A percentile compares a stretch with the other conserved stretches of the same genome.
These are phyloP conservation scores for Spisula subtruncata DNA, from an alignment of 2,888 invertebrate genomes.

Conservation along the genomic window DNA sequence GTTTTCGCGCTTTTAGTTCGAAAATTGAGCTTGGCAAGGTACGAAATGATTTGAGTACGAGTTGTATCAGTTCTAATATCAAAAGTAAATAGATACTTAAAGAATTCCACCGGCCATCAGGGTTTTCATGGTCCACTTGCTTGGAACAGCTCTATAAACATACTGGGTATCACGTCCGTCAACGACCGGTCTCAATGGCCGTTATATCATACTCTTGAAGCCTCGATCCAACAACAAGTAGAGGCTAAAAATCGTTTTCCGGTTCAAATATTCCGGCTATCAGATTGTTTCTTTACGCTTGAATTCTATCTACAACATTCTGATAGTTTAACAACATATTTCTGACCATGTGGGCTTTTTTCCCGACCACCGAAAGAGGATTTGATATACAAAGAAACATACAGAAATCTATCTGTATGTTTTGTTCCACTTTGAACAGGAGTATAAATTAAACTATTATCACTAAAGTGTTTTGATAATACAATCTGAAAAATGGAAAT, in stretches of 20 bases:
- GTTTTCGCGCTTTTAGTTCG: constrained; percentile 32
- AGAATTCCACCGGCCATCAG: constrained; percentile 36
- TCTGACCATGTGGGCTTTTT: not conserved
- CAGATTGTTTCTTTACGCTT: constrained; percentile 27
- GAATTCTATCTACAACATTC: not conserved
- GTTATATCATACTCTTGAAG: constrained; percentile 29
- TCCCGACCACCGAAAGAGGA: not conserved
- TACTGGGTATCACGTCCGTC: constrained; percentile 37
- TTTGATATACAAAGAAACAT: not conserved
- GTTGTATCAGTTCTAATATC: constrained; percentile 36
- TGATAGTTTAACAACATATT: not conserved
- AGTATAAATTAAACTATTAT: too few relatives aligned
- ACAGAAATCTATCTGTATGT: not conserved
- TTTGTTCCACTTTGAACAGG: not conserved
- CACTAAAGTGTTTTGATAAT: too few relatives aligned
- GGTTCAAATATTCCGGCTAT: not conserved
- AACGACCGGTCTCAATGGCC: constrained; percentile 2
- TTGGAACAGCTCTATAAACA: constrained; percentile 24
- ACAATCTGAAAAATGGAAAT: too few relatives aligned
- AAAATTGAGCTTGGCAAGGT: constrained; percentile 34
- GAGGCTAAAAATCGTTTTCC: constrained; percentile 4
- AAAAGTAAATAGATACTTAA: constrained; percentile 46
- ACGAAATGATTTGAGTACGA: not conserved
- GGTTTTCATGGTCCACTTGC: constrained; percentile 39
- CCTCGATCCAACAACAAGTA: not conserved